phyloP scores from a whole-genome alignment of 2,888 invertebrate genomes.

The Pinctada fucata region DNA sequence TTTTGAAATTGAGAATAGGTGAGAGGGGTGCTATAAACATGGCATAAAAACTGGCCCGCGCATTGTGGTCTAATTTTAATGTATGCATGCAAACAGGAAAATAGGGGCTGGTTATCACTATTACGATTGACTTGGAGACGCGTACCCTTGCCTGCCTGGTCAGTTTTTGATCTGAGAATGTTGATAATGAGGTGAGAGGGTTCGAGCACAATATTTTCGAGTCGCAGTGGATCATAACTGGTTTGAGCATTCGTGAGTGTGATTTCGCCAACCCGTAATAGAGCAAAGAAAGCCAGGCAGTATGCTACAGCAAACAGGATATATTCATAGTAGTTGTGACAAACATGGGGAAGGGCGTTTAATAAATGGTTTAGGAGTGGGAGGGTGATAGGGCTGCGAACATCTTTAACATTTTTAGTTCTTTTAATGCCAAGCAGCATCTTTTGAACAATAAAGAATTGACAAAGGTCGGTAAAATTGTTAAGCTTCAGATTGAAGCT shows the following conservation, averaged over 20 bases:
- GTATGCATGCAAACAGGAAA: neutral
- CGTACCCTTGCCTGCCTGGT: neutral
- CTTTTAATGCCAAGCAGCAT: neutral
- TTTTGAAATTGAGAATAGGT: neutral
- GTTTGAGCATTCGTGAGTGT: no score
- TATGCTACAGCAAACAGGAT: neutral
- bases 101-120: neutral
- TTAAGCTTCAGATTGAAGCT: neutral
- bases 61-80: neutral
- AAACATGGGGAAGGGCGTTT: neutral
- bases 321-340: neutral
- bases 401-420: neutral
- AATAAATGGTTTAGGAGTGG: neutral
- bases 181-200: no score
- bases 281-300: conserved; percentile 9
- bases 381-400: neutral
- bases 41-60: neutral
- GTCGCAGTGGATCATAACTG: no score
- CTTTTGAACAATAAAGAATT: neutral
- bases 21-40: neutral
- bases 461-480: neutral
- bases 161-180: conserved; percentile 12
- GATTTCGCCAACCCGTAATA: conserved; percentile 6
- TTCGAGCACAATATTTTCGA: no score
- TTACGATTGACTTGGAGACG: neutral